These are phyloP conservation scores for Danionella dracula DNA, from an alignment of 2,797 vertebrate species.

Conservation along the genomic window DNA sequence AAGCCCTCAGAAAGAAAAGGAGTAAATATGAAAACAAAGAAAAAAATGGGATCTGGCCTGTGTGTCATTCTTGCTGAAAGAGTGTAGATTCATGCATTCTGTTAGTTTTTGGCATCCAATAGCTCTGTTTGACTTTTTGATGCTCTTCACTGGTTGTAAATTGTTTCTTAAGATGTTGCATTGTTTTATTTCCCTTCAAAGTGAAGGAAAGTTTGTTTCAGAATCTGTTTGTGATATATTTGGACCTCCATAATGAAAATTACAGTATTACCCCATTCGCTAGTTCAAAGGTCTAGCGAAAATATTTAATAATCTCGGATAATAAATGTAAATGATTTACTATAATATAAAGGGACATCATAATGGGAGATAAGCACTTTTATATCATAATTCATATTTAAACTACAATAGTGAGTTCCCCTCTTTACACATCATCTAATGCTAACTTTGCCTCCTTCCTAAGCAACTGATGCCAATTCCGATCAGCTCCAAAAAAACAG, in stretches of 20 bases:
- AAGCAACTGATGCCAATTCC: too few species aligned
- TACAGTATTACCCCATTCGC: not conserved
- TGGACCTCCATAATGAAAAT: not conserved
- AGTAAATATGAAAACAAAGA: not conserved
- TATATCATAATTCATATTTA: too few species aligned
- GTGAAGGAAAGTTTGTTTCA: not conserved
- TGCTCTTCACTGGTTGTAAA: not conserved
- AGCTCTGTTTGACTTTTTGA: not conserved
- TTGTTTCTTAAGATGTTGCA: not conserved
- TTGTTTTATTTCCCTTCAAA: not conserved
- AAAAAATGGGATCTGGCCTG: not conserved
- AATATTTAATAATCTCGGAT: not conserved
- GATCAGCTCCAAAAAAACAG: too few species aligned
- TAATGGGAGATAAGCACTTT: too few species aligned
- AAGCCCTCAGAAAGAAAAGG: not conserved
- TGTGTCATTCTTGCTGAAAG: not conserved
- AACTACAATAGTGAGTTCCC: too few species aligned
- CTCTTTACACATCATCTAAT: too few species aligned
- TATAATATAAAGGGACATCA: too few species aligned
- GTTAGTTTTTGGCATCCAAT: not conserved
- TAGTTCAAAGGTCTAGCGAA: not conserved
- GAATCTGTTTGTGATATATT: not conserved
- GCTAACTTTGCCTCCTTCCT: too few species aligned
- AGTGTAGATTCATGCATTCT: slow-evolving; percentile 8
- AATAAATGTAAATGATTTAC: too few species aligned